phyloP scores from a whole-genome alignment of 1,140 invertebrate species.

The Drosophila santomea region DNA sequence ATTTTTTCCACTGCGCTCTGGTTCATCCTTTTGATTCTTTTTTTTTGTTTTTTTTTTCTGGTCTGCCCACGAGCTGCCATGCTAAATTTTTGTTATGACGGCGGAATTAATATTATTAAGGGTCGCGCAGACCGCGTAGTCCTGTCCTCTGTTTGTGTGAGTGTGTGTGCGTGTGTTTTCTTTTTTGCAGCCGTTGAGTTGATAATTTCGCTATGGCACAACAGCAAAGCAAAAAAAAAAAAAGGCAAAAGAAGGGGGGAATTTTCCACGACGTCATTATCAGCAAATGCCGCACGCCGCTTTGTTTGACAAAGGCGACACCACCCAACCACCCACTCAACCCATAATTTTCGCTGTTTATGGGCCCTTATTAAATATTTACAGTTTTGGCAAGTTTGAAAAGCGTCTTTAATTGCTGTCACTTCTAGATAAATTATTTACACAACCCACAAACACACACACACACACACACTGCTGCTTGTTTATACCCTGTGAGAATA shows the following conservation, averaged over 20 bases:
- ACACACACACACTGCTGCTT: slow-evolving; percentile 9
- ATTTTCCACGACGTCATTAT: slow-evolving; percentile 55
- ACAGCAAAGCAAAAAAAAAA: slow-evolving; percentile 11
- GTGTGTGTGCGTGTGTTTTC: neutral
- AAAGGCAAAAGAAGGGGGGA: neutral
- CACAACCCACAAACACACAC: slow-evolving; percentile 41
- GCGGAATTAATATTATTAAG: slow-evolving; percentile 82
- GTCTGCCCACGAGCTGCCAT: slow-evolving; percentile 34
- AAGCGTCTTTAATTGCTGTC: slow-evolving; percentile 80
- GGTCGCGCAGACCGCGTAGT: slow-evolving; percentile 53
- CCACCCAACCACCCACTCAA: slow-evolving; percentile 1
- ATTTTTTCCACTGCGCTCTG: slow-evolving; percentile 60
- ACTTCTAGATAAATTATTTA: slow-evolving; percentile 77
- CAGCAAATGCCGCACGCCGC: slow-evolving; percentile 58
- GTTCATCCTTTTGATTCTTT: slow-evolving; percentile 44
- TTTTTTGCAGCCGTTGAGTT: slow-evolving; percentile 53
- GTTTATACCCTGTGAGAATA: slow-evolving; percentile 29
- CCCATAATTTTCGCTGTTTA: slow-evolving; percentile 39
- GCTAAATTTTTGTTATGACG: slow-evolving; percentile 82
- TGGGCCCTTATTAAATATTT: slow-evolving; percentile 76
- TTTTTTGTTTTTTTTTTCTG: slow-evolving; percentile 2
- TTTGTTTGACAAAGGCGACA: slow-evolving; percentile 63
- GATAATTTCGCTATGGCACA: slow-evolving; percentile 68
- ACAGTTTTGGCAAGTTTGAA: slow-evolving; percentile 67
- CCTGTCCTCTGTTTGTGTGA: slow-evolving; percentile 11